Percentiles rank a stretch among this genome's conserved stretches.
Conservation (phyloP, 1,140 invertebrate species). For the Lucilia cuprina region DNA sequence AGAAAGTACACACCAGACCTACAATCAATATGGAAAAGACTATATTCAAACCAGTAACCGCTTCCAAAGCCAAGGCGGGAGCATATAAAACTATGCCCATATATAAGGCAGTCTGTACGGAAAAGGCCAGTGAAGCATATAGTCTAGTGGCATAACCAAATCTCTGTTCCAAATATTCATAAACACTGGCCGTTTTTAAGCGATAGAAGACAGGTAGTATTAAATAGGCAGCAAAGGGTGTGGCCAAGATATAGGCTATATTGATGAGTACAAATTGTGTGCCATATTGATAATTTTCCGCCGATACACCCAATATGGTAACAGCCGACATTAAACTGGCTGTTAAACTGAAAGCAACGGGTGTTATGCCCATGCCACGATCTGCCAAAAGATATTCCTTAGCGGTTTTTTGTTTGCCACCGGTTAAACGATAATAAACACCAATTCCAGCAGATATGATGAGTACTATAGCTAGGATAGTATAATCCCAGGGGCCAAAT, state of each 20-base stretch:
- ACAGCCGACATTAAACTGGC: constrained; percentile 95
- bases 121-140: constrained; percentile 78
- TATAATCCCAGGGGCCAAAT: constrained; percentile 68
- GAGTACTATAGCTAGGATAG: constrained; percentile 70
- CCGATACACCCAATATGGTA: constrained; percentile 85
- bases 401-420: constrained; percentile 84
- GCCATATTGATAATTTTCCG: constrained; percentile 85
- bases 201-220: constrained; percentile 91
- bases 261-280: constrained; percentile 87
- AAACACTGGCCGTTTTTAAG: constrained; percentile 84
- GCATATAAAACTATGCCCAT: constrained; percentile 94
- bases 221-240: constrained; percentile 79
- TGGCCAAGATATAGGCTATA: constrained; percentile 80
- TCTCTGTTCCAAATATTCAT: constrained; percentile 87
- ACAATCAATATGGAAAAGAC: constrained; percentile 80
- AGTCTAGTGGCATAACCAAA: constrained; percentile 76
- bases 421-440: constrained; percentile 83
- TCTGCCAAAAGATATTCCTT: constrained; percentile 59
- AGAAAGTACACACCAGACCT: constrained; percentile 82
- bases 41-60: constrained; percentile 80
- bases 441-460: constrained; percentile 76
- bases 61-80: constrained; percentile 86
- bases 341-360: constrained; percentile 87
- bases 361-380: constrained; percentile 65
- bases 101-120: constrained; percentile 86